phyloP scores from a whole-genome alignment of 2,797 vertebrate species.

The Gymnopithys bicolor region DNA sequence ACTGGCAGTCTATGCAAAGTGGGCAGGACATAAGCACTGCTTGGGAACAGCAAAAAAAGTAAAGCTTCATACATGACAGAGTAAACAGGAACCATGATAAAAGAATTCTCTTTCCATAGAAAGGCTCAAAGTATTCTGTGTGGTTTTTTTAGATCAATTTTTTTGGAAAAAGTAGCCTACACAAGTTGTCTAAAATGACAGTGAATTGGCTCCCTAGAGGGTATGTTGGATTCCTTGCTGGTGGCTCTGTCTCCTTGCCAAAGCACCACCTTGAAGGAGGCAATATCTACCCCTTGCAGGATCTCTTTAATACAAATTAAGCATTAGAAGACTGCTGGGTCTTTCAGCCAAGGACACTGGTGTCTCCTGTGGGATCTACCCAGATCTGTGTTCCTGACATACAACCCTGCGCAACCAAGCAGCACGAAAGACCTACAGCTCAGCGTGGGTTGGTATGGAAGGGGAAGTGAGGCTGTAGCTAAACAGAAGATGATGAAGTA shows the following conservation, averaged over 20 bases:
- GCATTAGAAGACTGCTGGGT: background rate
- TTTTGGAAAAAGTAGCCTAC: background rate
- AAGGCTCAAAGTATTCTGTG: background rate
- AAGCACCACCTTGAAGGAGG: background rate
- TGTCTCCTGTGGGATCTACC: background rate
- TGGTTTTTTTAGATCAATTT: background rate
- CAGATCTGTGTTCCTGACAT: background rate
- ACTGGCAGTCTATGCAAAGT: rapidly evolving
- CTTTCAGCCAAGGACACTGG: background rate
- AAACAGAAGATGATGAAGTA: conserved; percentile 35
- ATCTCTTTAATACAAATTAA: background rate
- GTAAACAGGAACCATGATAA: background rate
- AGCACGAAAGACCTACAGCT: background rate
- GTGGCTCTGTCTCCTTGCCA: background rate
- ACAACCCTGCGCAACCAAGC: background rate
- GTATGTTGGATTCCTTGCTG: background rate
- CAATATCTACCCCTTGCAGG: background rate
- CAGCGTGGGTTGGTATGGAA: background rate
- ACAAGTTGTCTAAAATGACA: background rate
- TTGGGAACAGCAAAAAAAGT: background rate
- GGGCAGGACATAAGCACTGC: background rate
- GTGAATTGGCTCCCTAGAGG: background rate
- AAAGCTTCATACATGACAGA: background rate
- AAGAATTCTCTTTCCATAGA: background rate
- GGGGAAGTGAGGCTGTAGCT: conserved; percentile 46